Conservation (phyloP, 35 echinoderm and acorn worm species). For the Holothuria glaberrima region DNA sequence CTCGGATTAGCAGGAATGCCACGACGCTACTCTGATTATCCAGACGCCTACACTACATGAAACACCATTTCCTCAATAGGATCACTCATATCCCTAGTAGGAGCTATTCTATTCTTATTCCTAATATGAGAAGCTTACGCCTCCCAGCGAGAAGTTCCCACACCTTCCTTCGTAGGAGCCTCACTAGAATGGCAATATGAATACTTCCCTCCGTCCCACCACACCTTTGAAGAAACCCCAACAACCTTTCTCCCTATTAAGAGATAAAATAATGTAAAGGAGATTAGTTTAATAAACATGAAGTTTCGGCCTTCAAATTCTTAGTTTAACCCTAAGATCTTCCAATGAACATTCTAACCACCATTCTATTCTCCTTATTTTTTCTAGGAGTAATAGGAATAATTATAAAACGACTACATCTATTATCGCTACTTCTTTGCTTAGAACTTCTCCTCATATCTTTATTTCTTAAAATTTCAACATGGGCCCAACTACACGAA, state of each 20-base stretch:
- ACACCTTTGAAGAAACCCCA: constrained; percentile 78
- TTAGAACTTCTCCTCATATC: constrained; percentile 65
- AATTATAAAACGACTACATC: constrained; percentile 55
- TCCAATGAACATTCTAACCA: constrained; percentile 32
- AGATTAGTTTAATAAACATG: constrained; percentile 77
- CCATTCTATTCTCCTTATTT: constrained; percentile 47
- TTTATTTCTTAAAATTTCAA: constrained; percentile 45
- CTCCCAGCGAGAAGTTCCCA: neutral
- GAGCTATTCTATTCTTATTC: constrained; percentile 62
- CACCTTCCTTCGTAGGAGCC: constrained; percentile 15
- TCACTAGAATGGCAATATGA: constrained; percentile 77
- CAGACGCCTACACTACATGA: constrained; percentile 81
- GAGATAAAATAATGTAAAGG: constrained; percentile 57
- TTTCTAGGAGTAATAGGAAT: constrained; percentile 63
- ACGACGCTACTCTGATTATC: constrained; percentile 85
- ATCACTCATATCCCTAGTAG: constrained; percentile 61
- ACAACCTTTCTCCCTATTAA: constrained; percentile 29
- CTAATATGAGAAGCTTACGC: constrained; percentile 70
- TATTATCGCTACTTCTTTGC: constrained; percentile 57
- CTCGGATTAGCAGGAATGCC: constrained; percentile 86
- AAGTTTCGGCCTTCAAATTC: constrained; percentile 68
- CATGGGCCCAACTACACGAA: constrained; percentile 19
- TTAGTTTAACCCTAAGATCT: constrained; percentile 54
- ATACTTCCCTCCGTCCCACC: constrained; percentile 69
- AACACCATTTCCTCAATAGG: constrained; percentile 78